Base-by-base conservation (phyloP, 2,797 vertebrate genomes). In the Pangasius djambal region DNA sequence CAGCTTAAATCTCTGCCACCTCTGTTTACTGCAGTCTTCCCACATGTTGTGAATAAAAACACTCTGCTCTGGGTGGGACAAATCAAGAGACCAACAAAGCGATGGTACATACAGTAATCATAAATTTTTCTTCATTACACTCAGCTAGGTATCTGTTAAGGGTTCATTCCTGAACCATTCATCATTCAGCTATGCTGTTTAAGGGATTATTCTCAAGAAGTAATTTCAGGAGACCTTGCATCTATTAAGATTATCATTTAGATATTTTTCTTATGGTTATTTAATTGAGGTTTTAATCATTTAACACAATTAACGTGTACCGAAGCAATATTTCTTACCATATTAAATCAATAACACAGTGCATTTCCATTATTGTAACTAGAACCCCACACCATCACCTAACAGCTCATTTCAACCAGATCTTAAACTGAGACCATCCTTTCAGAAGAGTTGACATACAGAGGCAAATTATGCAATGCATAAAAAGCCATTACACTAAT, bases 401-500 rank as follows among this genome's bases (percentile, higher is more conserved):
- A 69, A 37, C 25, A 86, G 57, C 25, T 88, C 69, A 77, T 81
- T 83, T 87, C 50, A 82, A 85, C 40, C 22, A 61, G 13, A 75
- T 83, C n/a, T 55, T 83, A 37, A 22, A 82, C 63, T 4, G 55
- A 82, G 52, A 82, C n/a, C 67, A 72, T 78, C 22, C 18, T 22
- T 81, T 83, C 31, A 40, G 84, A 85, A 79, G 18, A 34, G 48
- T 31, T 28, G 83, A 86, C 52, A 86, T 57, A 87, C 79, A 83
- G 15, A 88, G 25, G 69, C n/a, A 82, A 70, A 88, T 13, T 8
- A 89, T 86, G 22, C 55, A 89, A 85, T 63, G 83, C 78, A 89
- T 70, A 55, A 85, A 86, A 88, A 81, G 44, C 31, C 55, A 83
- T 84, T 86, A 67, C 59, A 89, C 48, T 75, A 52, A 74, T 12